Evolutionary conservation across 2,797 vertebrate genomes (phyloP).

Genomic region (Aldrovandia affinis): DNA sequence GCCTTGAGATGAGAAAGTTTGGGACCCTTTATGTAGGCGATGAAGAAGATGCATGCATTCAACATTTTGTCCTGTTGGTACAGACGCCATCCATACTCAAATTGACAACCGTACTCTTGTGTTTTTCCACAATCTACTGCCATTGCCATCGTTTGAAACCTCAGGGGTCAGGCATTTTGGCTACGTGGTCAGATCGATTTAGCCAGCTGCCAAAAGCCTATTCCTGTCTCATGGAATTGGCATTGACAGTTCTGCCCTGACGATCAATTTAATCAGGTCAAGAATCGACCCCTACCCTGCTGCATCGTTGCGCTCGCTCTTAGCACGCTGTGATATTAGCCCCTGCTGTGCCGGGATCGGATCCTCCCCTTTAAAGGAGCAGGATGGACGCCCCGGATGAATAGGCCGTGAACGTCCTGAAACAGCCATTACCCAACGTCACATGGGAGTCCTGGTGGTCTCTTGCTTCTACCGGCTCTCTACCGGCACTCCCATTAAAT

Average conservation of each 20-base stretch:
- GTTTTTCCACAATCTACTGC: not conserved
- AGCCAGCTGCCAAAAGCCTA: conserved; percentile 6
- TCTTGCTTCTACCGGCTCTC: not conserved
- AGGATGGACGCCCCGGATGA: not conserved
- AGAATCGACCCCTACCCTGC: conserved; percentile 37
- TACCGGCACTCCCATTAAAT: not conserved
- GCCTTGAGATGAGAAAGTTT: not conserved
- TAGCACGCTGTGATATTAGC: not conserved
- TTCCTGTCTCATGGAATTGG: conserved; percentile 29
- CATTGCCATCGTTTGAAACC: not conserved
- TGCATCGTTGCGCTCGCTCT: not conserved
- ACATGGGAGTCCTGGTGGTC: not conserved
- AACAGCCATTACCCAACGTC: not conserved
- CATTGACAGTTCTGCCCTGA: conserved; percentile 46
- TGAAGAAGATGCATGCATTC: not conserved
- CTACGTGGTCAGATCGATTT: conserved; percentile 11
- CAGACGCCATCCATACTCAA: not conserved
- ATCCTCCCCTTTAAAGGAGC: not conserved
- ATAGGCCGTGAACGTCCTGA: not conserved
- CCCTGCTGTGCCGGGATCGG: not conserved
- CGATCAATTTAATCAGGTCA: conserved; percentile 60
- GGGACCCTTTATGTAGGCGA: not conserved
- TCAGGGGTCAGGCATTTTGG: not conserved
- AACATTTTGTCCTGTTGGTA: not conserved
- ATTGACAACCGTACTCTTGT: not conserved